These are phyloP conservation scores for Paramormyrops hopkinsi DNA, from an alignment of 2,797 vertebrate species.

Conservation along the genomic window DNA sequence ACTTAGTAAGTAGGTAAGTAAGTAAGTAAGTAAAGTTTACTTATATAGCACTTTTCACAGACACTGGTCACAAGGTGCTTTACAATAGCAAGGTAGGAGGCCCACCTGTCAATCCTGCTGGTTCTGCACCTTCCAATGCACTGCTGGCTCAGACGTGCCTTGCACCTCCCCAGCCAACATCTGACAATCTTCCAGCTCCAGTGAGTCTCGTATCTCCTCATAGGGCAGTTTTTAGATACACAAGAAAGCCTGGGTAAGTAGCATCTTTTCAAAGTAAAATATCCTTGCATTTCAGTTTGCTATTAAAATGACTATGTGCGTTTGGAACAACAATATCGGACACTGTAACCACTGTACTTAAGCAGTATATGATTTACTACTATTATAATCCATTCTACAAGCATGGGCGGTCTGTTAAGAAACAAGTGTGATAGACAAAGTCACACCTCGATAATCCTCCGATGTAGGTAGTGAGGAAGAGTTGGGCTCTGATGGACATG, in stretches of 20 bases:
- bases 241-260: not conserved
- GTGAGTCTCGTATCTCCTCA: not conserved
- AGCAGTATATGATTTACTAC: not conserved
- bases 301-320: not conserved
- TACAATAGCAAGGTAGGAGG: not conserved
- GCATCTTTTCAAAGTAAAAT: not conserved
- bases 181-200: not conserved
- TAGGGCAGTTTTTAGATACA: not conserved
- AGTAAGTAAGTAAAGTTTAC: not conserved
- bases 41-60: not conserved
- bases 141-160: not conserved
- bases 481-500: not conserved
- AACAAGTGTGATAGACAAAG: not conserved
- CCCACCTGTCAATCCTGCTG: not conserved
- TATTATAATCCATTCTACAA: not conserved
- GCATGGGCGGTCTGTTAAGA: not conserved
- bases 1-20: not conserved
- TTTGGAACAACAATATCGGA: not conserved
- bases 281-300: not conserved
- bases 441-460: not conserved
- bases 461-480: not conserved
- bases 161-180: not conserved
- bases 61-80: not conserved
- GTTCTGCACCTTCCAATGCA: not conserved
- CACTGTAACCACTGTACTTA: not conserved